Conservation (phyloP, 2,888 invertebrate genomes). For the Adelognathus sp. region DNA sequence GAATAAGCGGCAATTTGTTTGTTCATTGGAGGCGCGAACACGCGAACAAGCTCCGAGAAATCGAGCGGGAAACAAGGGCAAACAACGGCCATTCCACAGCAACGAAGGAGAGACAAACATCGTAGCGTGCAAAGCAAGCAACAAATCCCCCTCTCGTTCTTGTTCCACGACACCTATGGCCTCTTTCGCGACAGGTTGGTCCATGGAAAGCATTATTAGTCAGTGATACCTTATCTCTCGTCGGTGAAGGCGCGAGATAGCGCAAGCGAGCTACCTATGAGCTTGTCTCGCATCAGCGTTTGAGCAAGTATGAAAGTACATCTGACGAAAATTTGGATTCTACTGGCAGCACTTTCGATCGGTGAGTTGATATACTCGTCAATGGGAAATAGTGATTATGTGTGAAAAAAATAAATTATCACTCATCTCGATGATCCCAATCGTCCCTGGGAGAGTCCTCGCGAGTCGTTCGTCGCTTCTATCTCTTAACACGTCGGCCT, state of each 20-base stretch:
- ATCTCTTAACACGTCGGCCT: neutral
- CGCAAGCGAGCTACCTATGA: constrained; percentile 39
- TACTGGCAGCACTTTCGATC: constrained; percentile 21
- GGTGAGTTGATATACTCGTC: constrained; percentile 39
- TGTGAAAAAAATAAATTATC: neutral
- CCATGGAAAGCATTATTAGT: constrained; percentile 60
- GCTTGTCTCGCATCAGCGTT: constrained; percentile 19
- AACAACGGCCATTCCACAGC: constrained; percentile 21
- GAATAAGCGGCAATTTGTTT: constrained; percentile 24
- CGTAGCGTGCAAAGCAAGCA: constrained; percentile 38
- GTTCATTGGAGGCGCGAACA: constrained; percentile 12
- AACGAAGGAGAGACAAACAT: constrained; percentile 49
- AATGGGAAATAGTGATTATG: neutral
- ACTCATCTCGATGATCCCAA: neutral
- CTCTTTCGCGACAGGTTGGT: constrained; percentile 54
- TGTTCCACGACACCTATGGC: constrained; percentile 48
- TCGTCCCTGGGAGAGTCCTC: neutral
- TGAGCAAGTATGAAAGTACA: constrained; percentile 35
- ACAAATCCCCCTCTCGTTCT: constrained; percentile 32
- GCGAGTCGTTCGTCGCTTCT: neutral
- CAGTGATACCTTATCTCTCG: constrained; percentile 67
- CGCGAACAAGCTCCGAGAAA: neutral
- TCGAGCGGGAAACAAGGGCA: constrained; percentile 15
- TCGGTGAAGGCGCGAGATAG: constrained; percentile 46
- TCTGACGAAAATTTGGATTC: constrained; percentile 7